Percentiles rank a stretch among this genome's conserved stretches.
Conservation (phyloP, 2,797 vertebrate species). For the Macropodus opercularis region DNA sequence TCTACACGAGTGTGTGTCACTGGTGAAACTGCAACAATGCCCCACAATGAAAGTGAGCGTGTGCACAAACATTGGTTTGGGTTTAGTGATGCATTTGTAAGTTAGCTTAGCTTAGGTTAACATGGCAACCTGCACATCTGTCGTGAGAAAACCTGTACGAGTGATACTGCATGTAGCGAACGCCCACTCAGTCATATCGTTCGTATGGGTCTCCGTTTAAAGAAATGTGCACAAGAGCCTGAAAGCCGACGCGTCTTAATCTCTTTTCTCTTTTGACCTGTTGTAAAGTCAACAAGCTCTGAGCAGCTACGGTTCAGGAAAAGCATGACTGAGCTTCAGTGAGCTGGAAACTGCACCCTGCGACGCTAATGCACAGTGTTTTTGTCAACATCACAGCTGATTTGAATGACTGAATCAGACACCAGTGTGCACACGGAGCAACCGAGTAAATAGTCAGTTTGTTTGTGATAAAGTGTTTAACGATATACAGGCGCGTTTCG, state of each 20-base stretch:
- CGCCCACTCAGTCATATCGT: no score
- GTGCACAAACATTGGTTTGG: no score
- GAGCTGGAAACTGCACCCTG: constrained; percentile 46
- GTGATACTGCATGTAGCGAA: no score
- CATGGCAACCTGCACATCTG: no score
- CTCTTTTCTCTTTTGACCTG: no score
- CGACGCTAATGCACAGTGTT: constrained; percentile 20
- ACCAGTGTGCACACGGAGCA: not conserved
- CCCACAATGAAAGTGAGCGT: not conserved
- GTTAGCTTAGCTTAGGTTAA: no score
- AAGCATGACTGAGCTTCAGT: constrained; percentile 29
- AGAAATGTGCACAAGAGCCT: no score
- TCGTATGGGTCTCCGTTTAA: no score
- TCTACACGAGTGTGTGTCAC: constrained; percentile 1
- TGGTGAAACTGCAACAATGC: not conserved
- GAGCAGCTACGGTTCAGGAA: constrained; percentile 13
- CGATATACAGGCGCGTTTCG: constrained; percentile 15
- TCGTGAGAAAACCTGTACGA: no score
- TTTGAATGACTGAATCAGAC: constrained; percentile 24
- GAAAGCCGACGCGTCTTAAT: no score
- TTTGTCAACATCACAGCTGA: constrained; percentile 30
- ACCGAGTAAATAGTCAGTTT: constrained; percentile 24
- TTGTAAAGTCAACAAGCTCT: no score
- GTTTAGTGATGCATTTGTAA: no score
- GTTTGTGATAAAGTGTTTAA: constrained; percentile 22